Conservation (phyloP, 2,797 vertebrate species). For the Phoebastria nigripes region DNA sequence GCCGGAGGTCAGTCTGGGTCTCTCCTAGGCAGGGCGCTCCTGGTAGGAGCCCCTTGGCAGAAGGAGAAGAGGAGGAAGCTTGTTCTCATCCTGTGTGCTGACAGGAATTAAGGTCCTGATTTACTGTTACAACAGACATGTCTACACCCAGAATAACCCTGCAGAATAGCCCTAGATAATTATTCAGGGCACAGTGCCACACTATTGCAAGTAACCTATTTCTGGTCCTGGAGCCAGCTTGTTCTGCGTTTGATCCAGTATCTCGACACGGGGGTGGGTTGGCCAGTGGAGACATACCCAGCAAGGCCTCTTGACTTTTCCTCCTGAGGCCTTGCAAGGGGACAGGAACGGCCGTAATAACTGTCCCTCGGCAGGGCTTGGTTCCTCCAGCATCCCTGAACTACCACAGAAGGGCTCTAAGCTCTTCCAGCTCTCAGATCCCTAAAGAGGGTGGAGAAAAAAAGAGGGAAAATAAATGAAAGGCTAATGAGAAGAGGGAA, state of each 20-base stretch:
- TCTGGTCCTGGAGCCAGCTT: not conserved
- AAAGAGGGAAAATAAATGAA: constrained; percentile 37
- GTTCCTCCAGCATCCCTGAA: not conserved
- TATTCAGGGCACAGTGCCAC: not conserved
- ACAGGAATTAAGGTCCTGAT: not conserved
- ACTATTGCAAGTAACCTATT: not conserved
- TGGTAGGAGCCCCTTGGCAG: not conserved
- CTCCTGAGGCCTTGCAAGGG: not conserved
- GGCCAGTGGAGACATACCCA: not conserved
- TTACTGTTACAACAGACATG: not conserved
- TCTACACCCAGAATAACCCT: not conserved
- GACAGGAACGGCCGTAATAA: fast-evolving
- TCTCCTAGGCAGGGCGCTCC: not conserved
- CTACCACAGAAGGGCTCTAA: not conserved
- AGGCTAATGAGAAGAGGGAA: constrained; percentile 30
- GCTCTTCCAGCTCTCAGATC: not conserved
- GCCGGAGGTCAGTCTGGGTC: not conserved
- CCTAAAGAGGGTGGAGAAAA: not conserved
- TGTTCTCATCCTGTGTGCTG: not conserved
- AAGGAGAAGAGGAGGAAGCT: not conserved
- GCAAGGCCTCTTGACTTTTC: not conserved
- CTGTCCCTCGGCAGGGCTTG: not conserved
- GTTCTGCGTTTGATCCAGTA: not conserved
- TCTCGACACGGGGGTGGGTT: fast-evolving
- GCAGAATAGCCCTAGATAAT: not conserved